A percentile compares a stretch with the other conserved stretches of the same genome.
Evolutionary conservation across 2,797 vertebrate genomes (phyloP).

Genomic region (Notolabrus celidotus): DNA sequence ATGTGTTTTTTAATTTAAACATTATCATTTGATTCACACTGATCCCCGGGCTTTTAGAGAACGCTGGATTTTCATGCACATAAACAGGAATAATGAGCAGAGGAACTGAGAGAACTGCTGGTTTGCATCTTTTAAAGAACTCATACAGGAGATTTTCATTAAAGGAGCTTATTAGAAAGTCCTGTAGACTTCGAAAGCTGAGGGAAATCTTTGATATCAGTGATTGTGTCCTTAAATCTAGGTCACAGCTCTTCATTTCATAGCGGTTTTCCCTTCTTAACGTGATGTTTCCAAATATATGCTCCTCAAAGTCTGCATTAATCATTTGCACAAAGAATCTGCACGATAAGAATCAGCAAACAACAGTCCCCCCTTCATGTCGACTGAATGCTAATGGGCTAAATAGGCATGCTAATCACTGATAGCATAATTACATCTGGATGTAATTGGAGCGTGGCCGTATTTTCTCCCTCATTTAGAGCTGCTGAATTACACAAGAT

Average conservation of each 20-base stretch:
- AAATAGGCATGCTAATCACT: conserved; percentile 60
- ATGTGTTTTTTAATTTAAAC: conserved; percentile 49
- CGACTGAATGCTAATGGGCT: conserved; percentile 26
- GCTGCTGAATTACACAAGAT: conserved; percentile 27
- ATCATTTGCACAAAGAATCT: background rate
- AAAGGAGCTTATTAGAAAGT: conserved; percentile 7
- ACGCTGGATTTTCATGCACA: conserved; percentile 39
- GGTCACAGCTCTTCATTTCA: conserved; percentile 6
- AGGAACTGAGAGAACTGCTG: background rate
- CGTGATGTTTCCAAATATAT: background rate
- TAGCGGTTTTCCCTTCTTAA: background rate
- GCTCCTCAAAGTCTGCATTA: background rate
- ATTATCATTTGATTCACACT: conserved; percentile 67
- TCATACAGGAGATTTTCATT: background rate
- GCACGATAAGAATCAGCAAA: conserved; percentile 33
- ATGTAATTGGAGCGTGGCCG: conserved; percentile 40
- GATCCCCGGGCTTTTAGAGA: conserved; percentile 62
- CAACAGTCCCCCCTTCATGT: conserved; percentile 38
- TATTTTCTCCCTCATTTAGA: conserved; percentile 48
- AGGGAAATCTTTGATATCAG: background rate
- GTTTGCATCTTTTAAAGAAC: conserved; percentile 6
- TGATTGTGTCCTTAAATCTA: conserved; percentile 5
- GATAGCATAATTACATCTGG: conserved; percentile 54
- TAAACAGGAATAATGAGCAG: conserved; percentile 35
- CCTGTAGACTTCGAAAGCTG: conserved; percentile 1